Conservation (phyloP, 2,113 vertebrate genomes). For the Odocoileus hemionus region DNA sequence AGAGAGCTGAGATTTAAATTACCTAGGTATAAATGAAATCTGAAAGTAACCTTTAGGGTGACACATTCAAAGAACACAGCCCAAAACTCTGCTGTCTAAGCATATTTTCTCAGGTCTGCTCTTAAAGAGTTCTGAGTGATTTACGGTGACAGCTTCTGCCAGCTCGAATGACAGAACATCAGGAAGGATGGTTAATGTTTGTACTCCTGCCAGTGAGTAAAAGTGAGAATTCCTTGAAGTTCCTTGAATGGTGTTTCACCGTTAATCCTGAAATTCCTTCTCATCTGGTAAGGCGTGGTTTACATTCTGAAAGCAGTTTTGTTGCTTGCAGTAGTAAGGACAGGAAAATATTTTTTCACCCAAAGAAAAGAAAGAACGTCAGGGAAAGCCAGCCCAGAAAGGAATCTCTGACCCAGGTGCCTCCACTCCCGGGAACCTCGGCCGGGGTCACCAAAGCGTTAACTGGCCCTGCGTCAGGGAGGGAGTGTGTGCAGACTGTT, state of each 20-base stretch:
- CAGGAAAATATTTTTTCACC: not conserved
- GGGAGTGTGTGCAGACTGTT: not conserved
- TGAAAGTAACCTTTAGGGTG: not conserved
- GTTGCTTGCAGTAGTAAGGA: not conserved
- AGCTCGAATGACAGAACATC: not conserved
- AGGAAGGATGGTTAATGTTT: not conserved
- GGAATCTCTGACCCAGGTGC: not conserved
- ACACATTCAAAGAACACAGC: not conserved
- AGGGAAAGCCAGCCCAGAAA: not conserved
- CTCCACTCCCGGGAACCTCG: not conserved
- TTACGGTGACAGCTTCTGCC: not conserved
- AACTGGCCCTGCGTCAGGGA: rapidly evolving
- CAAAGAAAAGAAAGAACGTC: not conserved
- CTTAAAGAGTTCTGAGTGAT: not conserved
- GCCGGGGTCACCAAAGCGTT: not conserved
- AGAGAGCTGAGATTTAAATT: not conserved
- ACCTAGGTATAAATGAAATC: not conserved
- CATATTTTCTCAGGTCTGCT: not conserved
- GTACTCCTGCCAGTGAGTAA: not conserved
- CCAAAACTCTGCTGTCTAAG: not conserved
- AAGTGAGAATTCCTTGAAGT: not conserved
- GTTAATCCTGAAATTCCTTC: not conserved
- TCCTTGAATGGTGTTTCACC: not conserved
- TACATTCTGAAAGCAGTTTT: not conserved
- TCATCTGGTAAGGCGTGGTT: not conserved